Evolutionary conservation across 2,113 vertebrate genomes (phyloP).

Genomic region (Balaenoptera acutorostrata): DNA sequence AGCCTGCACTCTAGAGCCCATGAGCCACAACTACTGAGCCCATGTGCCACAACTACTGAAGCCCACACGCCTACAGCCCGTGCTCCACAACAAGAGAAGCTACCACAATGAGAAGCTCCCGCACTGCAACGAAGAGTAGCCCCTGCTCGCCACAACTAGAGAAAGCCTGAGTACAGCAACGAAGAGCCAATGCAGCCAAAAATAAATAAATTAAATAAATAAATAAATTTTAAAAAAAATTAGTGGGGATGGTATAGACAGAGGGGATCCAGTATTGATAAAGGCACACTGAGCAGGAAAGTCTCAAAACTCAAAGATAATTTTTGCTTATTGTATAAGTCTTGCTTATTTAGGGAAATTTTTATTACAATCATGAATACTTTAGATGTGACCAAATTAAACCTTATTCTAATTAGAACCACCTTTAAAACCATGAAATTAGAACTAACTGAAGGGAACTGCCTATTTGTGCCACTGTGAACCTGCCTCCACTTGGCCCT

Average conservation of each 20-base stretch:
- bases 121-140: too few relatives aligned
- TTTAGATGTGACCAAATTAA: conserved; percentile 33
- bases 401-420: background rate
- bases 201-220: too few relatives aligned
- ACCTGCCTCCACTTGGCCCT: background rate
- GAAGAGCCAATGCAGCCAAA: too few relatives aligned
- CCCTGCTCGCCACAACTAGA: too few relatives aligned
- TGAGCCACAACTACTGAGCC: too few relatives aligned
- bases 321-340: background rate
- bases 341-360: background rate
- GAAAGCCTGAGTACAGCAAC: too few relatives aligned
- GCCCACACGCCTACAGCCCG: too few relatives aligned
- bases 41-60: too few relatives aligned
- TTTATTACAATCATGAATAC: conserved; percentile 2
- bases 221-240: rapidly evolving
- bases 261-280: background rate
- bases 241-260: background rate
- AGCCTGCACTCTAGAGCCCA: too few relatives aligned
- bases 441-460: background rate
- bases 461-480: background rate
- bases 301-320: background rate
- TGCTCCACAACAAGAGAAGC: too few relatives aligned
- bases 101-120: too few relatives aligned
- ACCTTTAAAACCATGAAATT: conserved; percentile 14
- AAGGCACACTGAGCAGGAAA: background rate